These are phyloP conservation scores for Formica exsecta DNA, from an alignment of 1,140 invertebrate species.

Conservation along the genomic window DNA sequence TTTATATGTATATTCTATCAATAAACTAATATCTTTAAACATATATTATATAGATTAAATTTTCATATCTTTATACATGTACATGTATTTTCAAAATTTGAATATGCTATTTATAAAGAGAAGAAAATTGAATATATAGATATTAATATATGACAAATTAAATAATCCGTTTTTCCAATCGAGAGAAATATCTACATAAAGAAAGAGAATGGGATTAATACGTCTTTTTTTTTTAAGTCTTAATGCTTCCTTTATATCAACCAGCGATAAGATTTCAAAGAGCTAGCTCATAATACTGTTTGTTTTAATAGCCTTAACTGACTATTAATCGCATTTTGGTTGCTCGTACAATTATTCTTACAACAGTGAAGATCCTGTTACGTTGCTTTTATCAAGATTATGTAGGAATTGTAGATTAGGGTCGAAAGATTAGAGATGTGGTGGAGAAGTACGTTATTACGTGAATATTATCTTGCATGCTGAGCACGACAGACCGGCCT, in stretches of 20 bases:
- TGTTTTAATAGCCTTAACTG: not conserved
- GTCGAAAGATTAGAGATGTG: constrained; percentile 22
- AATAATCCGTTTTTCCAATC: not conserved
- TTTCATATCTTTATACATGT: not conserved
- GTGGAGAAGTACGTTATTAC: not conserved
- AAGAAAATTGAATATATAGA: not conserved
- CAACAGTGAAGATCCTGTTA: constrained; percentile 3
- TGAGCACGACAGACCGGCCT: not conserved
- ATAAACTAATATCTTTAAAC: not conserved
- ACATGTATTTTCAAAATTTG: not conserved
- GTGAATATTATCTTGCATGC: constrained; percentile 29
- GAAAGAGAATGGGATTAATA: not conserved
- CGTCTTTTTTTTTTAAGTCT: constrained; percentile 1
- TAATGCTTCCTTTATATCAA: not conserved
- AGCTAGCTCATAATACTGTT: not conserved
- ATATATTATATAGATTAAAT: not conserved
- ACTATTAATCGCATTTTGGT: constrained; percentile 18
- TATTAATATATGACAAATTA: not conserved
- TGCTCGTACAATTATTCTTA: not conserved
- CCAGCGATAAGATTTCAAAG: not conserved
- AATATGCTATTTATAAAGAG: not conserved
- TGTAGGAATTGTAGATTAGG: constrained; percentile 23
- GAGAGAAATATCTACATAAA: not conserved
- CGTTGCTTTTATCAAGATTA: constrained; percentile 26
- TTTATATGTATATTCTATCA: not conserved